A percentile compares a stretch with the other conserved stretches of the same genome.
Conservation (phyloP, 2,797 vertebrate genomes). For the Sebastes minor region DNA sequence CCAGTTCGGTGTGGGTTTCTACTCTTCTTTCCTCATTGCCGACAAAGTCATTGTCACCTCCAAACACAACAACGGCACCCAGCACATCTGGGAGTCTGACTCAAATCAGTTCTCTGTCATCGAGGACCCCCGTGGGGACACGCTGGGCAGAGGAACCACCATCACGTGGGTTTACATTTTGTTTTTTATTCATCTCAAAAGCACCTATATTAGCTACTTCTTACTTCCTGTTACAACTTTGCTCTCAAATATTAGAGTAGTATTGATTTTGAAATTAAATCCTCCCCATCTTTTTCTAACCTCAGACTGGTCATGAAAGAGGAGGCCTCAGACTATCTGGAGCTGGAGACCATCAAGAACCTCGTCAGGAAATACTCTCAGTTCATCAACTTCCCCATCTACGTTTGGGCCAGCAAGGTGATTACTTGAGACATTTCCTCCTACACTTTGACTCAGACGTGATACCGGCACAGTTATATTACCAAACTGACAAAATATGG, state of each 20-base stretch:
- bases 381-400: conserved; percentile 99
- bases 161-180: conserved; percentile 87
- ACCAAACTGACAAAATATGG: background rate
- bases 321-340: conserved; percentile 97
- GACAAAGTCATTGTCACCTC: conserved; percentile 97
- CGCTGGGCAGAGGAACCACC: conserved; percentile 93
- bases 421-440: conserved; percentile 15
- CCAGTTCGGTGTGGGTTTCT: conserved; percentile 99
- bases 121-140: conserved; percentile 93
- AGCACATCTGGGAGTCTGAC: conserved; percentile 99
- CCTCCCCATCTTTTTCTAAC: background rate
- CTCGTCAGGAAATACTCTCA: conserved; percentile 97
- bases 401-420: conserved; percentile 99
- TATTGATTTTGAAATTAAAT: background rate
- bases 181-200: background rate
- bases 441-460: background rate
- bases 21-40: conserved; percentile 97
- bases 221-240: background rate
- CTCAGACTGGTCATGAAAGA: conserved; percentile 94
- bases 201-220: too few relatives aligned
- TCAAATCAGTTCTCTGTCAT: conserved; percentile 96
- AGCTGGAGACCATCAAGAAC: conserved; percentile 97
- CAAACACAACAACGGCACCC: conserved; percentile 96
- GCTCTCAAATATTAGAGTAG: background rate
- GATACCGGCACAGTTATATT: background rate